Percentiles rank a stretch among this genome's conserved stretches.
phyloP scores from a whole-genome alignment of 1,140 invertebrate genomes.

The Drosophila sucinea region DNA sequence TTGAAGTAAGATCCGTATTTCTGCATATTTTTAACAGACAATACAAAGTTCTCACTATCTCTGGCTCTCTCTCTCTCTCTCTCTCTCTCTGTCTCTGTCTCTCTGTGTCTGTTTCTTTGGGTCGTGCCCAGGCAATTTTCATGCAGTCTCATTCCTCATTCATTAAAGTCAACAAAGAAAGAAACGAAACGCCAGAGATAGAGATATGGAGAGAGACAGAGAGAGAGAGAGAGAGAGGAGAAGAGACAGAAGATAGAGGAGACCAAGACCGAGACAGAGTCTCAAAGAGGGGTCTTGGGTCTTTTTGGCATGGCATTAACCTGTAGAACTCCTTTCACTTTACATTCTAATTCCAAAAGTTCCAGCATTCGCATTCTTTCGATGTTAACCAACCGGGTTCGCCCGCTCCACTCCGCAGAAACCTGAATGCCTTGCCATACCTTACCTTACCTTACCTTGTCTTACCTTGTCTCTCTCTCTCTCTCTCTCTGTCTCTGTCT shows the following conservation, averaged over 20 bases:
- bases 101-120: slow-evolving; percentile 15
- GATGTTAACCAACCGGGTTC: slow-evolving; percentile 25
- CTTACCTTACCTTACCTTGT: background rate
- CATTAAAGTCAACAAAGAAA: slow-evolving; percentile 50
- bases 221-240: background rate
- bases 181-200: slow-evolving; percentile 20
- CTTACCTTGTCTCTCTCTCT: background rate
- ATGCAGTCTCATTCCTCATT: slow-evolving; percentile 69
- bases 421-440: slow-evolving; percentile 61
- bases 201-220: background rate
- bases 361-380: slow-evolving; percentile 76
- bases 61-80: slow-evolving; percentile 26
- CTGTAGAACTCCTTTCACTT: slow-evolving; percentile 79
- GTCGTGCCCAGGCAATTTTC: slow-evolving; percentile 66
- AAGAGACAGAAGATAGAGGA: slow-evolving; percentile 1
- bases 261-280: slow-evolving; percentile 15
- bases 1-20: background rate
- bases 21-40: slow-evolving; percentile 8
- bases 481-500: background rate
- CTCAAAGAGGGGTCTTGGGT: background rate
- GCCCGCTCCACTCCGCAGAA: slow-evolving; percentile 30
- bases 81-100: slow-evolving; percentile 7
- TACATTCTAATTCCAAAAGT: slow-evolving; percentile 79
- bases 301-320: slow-evolving; percentile 66
- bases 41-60: slow-evolving; percentile 12